Conservation (phyloP, 2,888 invertebrate species). For the Hedychridium roseum region DNA sequence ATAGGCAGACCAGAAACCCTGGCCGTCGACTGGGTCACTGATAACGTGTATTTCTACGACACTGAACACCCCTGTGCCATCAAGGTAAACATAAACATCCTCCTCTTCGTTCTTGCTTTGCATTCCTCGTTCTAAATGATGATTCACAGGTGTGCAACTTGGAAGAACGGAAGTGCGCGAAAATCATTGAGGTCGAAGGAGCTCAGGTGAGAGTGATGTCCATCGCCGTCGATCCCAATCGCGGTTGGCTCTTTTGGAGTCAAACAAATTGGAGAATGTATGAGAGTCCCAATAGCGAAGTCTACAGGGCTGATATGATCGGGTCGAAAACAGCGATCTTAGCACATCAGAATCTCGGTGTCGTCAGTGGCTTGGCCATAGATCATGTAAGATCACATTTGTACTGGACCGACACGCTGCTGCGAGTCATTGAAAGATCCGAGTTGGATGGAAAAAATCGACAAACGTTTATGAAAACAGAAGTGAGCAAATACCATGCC, state of each 20-base stretch:
- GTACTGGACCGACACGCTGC: conserved; percentile 79
- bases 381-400: conserved; percentile 70
- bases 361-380: conserved; percentile 69
- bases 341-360: conserved; percentile 59
- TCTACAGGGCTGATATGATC: conserved; percentile 66
- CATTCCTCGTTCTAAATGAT: neutral
- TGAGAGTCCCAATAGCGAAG: conserved; percentile 32
- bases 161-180: conserved; percentile 66
- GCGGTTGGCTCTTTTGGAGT: conserved; percentile 60
- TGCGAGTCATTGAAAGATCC: conserved; percentile 65
- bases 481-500: too few relatives aligned
- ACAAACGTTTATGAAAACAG: conserved; percentile 57
- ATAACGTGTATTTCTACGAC: conserved; percentile 75
- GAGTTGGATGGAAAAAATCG: conserved; percentile 66
- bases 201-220: conserved; percentile 69
- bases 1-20: conserved; percentile 68
- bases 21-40: conserved; percentile 78
- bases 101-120: neutral
- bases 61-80: conserved; percentile 46
- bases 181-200: conserved; percentile 66
- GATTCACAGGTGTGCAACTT: conserved; percentile 67
- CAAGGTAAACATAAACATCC: conserved; percentile 32
- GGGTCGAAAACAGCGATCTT: conserved; percentile 64
- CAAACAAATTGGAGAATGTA: conserved; percentile 43
- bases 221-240: conserved; percentile 71